Evolutionary conservation across 2,113 vertebrate species (phyloP).

Genomic region (Forbesichthys papilliferus): DNA sequence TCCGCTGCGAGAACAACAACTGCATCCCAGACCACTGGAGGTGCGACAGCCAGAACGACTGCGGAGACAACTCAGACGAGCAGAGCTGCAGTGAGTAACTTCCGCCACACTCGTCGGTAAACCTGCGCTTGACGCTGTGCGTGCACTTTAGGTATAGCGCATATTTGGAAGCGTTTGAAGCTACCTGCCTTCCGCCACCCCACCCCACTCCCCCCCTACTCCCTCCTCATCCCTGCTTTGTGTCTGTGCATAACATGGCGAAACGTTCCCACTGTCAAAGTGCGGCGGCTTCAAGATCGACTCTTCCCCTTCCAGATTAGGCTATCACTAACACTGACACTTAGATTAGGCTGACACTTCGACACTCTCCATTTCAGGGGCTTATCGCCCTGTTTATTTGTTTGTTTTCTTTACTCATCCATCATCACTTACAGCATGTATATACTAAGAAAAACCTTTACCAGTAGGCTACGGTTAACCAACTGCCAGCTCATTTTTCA

Average conservation of each 20-base stretch:
- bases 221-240: not conserved
- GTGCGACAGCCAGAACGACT: slow-evolving; percentile 98
- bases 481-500: slow-evolving; percentile 5
- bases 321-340: not conserved
- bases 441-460: slow-evolving; percentile 19
- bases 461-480: slow-evolving; percentile 3
- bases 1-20: slow-evolving; percentile 98
- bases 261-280: slow-evolving; percentile 31
- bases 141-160: not conserved
- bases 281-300: slow-evolving; percentile 7
- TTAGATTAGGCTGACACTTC: not conserved
- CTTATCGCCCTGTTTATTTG: slow-evolving; percentile 4
- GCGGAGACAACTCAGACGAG: slow-evolving; percentile 97
- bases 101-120: slow-evolving; percentile 30
- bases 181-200: slow-evolving; percentile 17
- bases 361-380: slow-evolving; percentile 4
- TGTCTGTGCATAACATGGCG: slow-evolving; percentile 4
- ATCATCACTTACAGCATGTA: slow-evolving; percentile 25
- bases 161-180: slow-evolving; percentile 16
- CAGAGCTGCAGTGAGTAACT: slow-evolving; percentile 94
- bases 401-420: slow-evolving; percentile 20
- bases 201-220: not conserved
- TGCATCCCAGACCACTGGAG: slow-evolving; percentile 98
- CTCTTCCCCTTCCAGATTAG: slow-evolving; percentile 7
- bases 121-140: slow-evolving; percentile 14